Evolutionary conservation across 2,797 vertebrate species (phyloP).

Genomic region (Bradypus variegatus): DNA sequence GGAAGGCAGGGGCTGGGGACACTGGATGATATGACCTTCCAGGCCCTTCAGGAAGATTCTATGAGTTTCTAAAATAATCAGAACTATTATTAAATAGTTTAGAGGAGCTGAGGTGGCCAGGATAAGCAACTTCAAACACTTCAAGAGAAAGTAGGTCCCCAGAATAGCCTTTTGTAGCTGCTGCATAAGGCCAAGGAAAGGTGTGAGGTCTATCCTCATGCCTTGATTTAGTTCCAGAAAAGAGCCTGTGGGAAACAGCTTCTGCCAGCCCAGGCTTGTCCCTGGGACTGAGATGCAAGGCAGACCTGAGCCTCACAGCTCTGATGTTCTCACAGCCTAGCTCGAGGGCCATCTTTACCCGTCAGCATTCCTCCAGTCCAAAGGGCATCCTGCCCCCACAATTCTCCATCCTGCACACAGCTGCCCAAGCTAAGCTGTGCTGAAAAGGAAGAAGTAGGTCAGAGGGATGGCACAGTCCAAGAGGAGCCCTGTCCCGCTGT

Average conservation of each 20-base stretch:
- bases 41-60: conserved; percentile 34
- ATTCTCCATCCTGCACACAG: not conserved
- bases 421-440: conserved; percentile 33
- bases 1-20: not conserved
- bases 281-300: conserved; percentile 35
- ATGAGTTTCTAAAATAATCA: conserved; percentile 38
- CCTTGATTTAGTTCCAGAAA: conserved; percentile 51
- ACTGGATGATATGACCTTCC: not conserved
- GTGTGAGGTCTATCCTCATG: conserved; percentile 21
- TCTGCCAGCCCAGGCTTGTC: not conserved
- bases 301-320: not conserved
- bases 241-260: conserved; percentile 29
- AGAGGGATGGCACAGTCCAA: not conserved
- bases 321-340: not conserved
- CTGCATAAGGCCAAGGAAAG: conserved; percentile 39
- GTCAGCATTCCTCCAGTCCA: not conserved
- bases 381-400: not conserved
- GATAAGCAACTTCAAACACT: conserved; percentile 55
- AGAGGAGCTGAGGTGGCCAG: conserved; percentile 32
- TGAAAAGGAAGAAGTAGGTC: conserved; percentile 56
- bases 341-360: not conserved
- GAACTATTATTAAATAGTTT: conserved; percentile 51
- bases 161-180: conserved; percentile 59
- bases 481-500: not conserved
- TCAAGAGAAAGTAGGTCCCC: conserved; percentile 44